Conservation (phyloP, 2,797 vertebrate species). For the Tenualosa thibaudeaui region DNA sequence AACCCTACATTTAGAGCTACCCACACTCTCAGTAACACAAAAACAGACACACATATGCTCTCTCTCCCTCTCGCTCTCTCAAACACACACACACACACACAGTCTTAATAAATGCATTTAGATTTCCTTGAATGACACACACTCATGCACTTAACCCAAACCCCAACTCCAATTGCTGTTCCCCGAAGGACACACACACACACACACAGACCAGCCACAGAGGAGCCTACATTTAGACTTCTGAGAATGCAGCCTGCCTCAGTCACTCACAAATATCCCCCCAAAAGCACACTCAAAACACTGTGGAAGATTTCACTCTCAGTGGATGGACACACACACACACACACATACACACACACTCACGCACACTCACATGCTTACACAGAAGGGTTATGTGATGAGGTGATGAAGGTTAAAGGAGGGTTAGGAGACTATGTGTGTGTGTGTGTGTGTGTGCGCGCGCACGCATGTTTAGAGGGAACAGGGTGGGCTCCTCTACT, state of each 20-base stretch:
- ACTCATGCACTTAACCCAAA: conserved; percentile 17
- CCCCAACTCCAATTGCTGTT: background rate
- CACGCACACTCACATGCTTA: background rate
- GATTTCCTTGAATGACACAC: conserved; percentile 27
- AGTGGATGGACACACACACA: conserved; percentile 5
- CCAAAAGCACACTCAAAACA: background rate
- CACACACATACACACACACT: background rate
- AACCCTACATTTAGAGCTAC: background rate
- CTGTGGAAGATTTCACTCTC: background rate
- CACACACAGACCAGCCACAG: background rate
- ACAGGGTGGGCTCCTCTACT: background rate
- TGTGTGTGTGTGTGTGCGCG: background rate
- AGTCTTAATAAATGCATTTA: conserved; percentile 33
- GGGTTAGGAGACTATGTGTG: background rate
- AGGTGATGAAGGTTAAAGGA: background rate
- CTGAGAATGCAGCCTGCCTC: conserved; percentile 8
- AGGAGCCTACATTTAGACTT: conserved; percentile 27
- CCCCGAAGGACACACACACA: background rate
- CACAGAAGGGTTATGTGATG: conserved; percentile 24
- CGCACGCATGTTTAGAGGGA: background rate
- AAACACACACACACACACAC: conserved; percentile 21
- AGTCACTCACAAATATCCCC: conserved; percentile 20
- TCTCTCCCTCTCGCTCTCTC: conserved; percentile 22
- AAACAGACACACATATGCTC: conserved; percentile 33
- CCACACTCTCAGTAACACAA: conserved; percentile 54